phyloP scores from a whole-genome alignment of 2,888 invertebrate species.

The Tetheella fluctuosa region DNA sequence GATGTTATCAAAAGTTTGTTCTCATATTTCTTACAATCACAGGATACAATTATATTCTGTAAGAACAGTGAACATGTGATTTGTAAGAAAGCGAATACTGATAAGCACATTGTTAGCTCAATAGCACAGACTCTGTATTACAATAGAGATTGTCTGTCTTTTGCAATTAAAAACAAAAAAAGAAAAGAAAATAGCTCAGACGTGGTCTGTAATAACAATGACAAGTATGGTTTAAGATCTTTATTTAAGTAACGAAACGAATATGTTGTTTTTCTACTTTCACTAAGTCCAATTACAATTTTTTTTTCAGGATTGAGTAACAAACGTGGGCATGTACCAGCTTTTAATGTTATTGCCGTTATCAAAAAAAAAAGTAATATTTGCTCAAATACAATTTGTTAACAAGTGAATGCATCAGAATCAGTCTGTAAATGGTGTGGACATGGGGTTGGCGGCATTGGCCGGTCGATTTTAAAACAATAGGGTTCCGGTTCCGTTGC shows the following conservation, averaged over 20 bases:
- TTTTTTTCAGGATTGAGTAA: too few relatives aligned
- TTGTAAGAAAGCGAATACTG: not conserved
- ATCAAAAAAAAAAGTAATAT: too few relatives aligned
- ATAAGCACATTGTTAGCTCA: not conserved
- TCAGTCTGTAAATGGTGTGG: not conserved
- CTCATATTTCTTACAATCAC: not conserved
- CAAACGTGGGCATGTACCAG: not conserved
- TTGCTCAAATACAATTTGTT: not conserved
- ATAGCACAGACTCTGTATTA: not conserved
- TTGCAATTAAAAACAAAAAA: not conserved
- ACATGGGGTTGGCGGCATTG: conserved; percentile 22
- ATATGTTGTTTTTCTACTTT: not conserved
- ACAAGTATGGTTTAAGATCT: too few relatives aligned
- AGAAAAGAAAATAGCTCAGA: not conserved
- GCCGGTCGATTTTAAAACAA: conserved; percentile 52
- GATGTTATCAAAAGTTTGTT: not conserved
- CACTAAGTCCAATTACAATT: not conserved
- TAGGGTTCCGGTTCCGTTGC: conserved; percentile 58
- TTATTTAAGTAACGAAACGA: too few relatives aligned
- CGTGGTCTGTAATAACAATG: conserved; percentile 1
- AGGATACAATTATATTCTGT: conserved; percentile 10
- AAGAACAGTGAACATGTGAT: not conserved
- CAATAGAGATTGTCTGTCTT: conserved; percentile 7
- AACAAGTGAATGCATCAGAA: not conserved
- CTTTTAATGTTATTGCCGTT: too few relatives aligned